Conservation (phyloP, 2,113 vertebrate genomes). For the Phrynocephalus versicolor region DNA sequence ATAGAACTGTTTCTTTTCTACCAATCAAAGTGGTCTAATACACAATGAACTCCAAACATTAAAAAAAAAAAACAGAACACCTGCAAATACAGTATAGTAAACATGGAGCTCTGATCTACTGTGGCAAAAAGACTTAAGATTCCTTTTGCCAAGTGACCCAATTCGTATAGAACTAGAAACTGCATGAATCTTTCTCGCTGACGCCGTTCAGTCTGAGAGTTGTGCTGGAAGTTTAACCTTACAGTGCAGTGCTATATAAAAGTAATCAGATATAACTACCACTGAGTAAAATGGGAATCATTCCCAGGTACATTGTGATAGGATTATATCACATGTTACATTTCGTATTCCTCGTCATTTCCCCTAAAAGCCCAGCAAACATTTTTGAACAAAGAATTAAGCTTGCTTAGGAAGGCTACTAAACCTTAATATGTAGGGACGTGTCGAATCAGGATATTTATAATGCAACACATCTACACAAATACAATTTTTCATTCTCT, state of each 20-base stretch:
- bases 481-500: constrained; percentile 32
- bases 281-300: background rate
- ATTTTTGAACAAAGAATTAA: constrained; percentile 13
- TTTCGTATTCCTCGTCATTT: constrained; percentile 24
- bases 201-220: constrained; percentile 4
- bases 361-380: too few species aligned
- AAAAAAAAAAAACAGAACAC: too few species aligned
- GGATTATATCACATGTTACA: background rate
- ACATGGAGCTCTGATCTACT: background rate
- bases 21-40: too few species aligned
- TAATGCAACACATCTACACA: constrained; percentile 43
- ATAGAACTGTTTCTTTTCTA: too few species aligned
- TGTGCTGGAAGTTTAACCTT: constrained; percentile 1
- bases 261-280: background rate
- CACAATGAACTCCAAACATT: too few species aligned
- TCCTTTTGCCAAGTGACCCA: constrained; percentile 19
- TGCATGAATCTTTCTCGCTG: constrained; percentile 10
- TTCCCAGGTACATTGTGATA: too few species aligned
- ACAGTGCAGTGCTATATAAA: background rate
- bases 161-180: background rate
- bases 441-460: constrained; percentile 23
- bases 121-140: background rate
- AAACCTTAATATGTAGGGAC: constrained; percentile 7
- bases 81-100: too few species aligned
- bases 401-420: background rate